Percentiles rank a stretch among this genome's conserved stretches.
Conservation (phyloP, 2,888 invertebrate genomes). For the Coenonympha arcania region DNA sequence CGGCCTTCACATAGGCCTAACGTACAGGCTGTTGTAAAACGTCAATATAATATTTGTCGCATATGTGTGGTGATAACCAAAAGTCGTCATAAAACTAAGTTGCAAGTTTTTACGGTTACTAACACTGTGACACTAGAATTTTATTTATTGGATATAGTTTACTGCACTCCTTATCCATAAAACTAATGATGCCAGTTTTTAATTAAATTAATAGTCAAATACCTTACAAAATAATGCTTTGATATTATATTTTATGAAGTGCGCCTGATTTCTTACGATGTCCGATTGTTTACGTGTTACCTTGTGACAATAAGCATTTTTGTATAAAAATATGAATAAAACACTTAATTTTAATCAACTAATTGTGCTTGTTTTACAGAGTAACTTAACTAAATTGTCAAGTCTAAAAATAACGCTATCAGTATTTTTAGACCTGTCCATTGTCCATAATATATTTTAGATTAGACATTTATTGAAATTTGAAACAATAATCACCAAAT, state of each 20-base stretch:
- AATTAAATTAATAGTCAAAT: slow-evolving; percentile 1
- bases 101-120: too few species aligned
- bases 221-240: not conserved
- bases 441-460: slow-evolving; percentile 51
- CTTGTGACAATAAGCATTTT: slow-evolving; percentile 66
- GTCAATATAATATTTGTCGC: too few species aligned
- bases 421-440: slow-evolving; percentile 36
- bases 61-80: too few species aligned
- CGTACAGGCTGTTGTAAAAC: too few species aligned
- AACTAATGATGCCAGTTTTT: too few species aligned
- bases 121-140: too few species aligned
- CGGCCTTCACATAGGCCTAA: too few species aligned
- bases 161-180: too few species aligned
- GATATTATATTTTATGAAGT: not conserved
- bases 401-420: slow-evolving; percentile 52
- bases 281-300: slow-evolving; percentile 37
- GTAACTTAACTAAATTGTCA: slow-evolving; percentile 35
- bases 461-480: too few species aligned
- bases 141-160: too few species aligned
- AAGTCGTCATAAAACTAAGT: too few species aligned
- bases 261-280: slow-evolving; percentile 6
- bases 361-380: slow-evolving; percentile 40
- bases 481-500: too few species aligned
- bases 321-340: slow-evolving; percentile 36
- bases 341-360: slow-evolving; percentile 37